These are phyloP conservation scores for Sesia apiformis DNA, from an alignment of 2,888 invertebrate species.

Conservation along the genomic window DNA sequence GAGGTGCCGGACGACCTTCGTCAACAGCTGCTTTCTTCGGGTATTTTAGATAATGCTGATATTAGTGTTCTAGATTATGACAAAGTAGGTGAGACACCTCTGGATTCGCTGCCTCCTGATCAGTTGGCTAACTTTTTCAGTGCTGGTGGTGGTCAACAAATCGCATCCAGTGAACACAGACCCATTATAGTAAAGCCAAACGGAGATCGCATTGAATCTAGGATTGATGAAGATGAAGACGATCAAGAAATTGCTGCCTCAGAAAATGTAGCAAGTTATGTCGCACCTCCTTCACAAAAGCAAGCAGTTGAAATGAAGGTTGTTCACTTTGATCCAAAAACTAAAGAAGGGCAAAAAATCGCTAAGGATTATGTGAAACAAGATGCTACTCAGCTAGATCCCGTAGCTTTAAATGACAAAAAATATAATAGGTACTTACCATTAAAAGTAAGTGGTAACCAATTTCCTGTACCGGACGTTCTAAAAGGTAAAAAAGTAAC, in stretches of 20 bases:
- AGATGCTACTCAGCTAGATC: slow-evolving; percentile 82
- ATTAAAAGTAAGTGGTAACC: slow-evolving; percentile 87
- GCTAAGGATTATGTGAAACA: slow-evolving; percentile 82
- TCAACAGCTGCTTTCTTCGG: slow-evolving; percentile 87
- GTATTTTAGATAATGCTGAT: slow-evolving; percentile 90
- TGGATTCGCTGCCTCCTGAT: slow-evolving; percentile 88
- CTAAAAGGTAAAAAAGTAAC: slow-evolving; percentile 84
- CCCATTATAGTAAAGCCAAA: slow-evolving; percentile 79
- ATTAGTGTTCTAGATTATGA: slow-evolving; percentile 92
- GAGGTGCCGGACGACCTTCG: slow-evolving; percentile 92
- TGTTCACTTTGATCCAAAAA: slow-evolving; percentile 85
- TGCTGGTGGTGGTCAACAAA: slow-evolving; percentile 85
- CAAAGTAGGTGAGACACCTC: slow-evolving; percentile 88
- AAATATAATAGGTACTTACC: slow-evolving; percentile 90
- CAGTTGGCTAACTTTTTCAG: slow-evolving; percentile 90
- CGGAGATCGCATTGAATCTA: slow-evolving; percentile 71
- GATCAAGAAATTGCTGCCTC: slow-evolving; percentile 76
- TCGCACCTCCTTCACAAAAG: slow-evolving; percentile 38
- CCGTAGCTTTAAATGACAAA: slow-evolving; percentile 82
- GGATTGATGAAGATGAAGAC: slow-evolving; percentile 57
- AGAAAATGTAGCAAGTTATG: slow-evolving; percentile 58
- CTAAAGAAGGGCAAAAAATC: slow-evolving; percentile 80
- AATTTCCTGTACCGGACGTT: slow-evolving; percentile 88
- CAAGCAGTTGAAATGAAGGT: slow-evolving; percentile 89
- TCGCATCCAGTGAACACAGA: slow-evolving; percentile 80